Conservation (phyloP, 2,797 vertebrate genomes). For the Vireo griseus region DNA sequence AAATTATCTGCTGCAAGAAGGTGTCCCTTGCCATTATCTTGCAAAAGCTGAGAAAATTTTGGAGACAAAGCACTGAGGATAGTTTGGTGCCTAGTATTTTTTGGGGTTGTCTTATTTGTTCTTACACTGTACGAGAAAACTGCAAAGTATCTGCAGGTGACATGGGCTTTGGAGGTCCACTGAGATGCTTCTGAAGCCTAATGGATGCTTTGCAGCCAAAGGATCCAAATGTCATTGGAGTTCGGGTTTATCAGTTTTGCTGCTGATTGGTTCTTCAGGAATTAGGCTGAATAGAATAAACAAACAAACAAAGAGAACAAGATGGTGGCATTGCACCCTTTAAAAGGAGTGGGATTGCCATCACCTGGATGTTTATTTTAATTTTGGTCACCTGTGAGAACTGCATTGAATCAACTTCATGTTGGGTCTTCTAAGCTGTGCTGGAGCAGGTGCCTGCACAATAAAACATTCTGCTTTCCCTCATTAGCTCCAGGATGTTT, state of each 20-base stretch:
- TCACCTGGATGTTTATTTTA: background rate
- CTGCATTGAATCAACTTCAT: background rate
- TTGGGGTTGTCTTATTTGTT: background rate
- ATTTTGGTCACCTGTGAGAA: background rate
- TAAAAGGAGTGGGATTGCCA: background rate
- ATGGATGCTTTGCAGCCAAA: background rate
- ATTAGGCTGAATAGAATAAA: background rate
- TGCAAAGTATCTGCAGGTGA: background rate
- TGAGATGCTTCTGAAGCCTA: background rate
- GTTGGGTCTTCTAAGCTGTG: background rate
- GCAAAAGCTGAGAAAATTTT: background rate
- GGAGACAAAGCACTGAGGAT: background rate
- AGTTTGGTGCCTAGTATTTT: background rate
- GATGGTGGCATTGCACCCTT: rapidly evolving
- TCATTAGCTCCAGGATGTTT: background rate
- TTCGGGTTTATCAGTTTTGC: background rate
- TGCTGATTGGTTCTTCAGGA: background rate
- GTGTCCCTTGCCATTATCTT: background rate
- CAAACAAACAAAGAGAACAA: background rate
- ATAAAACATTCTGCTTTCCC: background rate
- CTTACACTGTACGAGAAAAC: background rate
- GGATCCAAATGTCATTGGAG: background rate
- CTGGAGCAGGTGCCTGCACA: background rate
- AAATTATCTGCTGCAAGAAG: background rate
- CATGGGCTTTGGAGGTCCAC: background rate